Evolutionary conservation across 2,797 vertebrate species (phyloP).

Genomic region (Mallotus villosus): DNA sequence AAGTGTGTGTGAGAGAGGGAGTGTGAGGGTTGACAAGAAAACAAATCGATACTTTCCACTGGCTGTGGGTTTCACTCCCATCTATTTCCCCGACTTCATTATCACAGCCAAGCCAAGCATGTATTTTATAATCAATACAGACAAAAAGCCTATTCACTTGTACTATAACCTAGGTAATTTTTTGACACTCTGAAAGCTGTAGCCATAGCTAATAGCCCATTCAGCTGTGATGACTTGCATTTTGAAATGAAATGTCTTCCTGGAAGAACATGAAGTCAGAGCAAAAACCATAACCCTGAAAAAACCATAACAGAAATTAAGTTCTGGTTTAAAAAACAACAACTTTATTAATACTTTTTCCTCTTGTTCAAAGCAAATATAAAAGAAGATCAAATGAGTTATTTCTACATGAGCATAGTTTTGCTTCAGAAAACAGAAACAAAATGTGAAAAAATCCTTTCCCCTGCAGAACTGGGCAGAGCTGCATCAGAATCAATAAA

Average conservation of each 20-base stretch:
- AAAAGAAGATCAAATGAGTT: slow-evolving; percentile 57
- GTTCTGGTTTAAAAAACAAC: slow-evolving; percentile 49
- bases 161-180: slow-evolving; percentile 12
- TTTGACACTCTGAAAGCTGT: not conserved
- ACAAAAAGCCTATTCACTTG: slow-evolving; percentile 8
- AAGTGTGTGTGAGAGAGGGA: too few relatives aligned
- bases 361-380: slow-evolving; percentile 69
- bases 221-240: too few relatives aligned
- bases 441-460: slow-evolving; percentile 86
- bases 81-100: slow-evolving; percentile 26
- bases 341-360: slow-evolving; percentile 79
- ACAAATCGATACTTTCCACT: slow-evolving; percentile 27
- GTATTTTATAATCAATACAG: slow-evolving; percentile 12
- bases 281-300: not conserved
- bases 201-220: too few relatives aligned
- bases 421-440: slow-evolving; percentile 95
- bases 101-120: slow-evolving; percentile 42
- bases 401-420: slow-evolving; percentile 78
- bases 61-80: slow-evolving; percentile 19
- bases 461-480: slow-evolving; percentile 79
- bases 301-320: not conserved
- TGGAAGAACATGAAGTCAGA: too few relatives aligned
- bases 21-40: too few relatives aligned
- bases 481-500: slow-evolving; percentile 81
- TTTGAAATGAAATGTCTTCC: not conserved